phyloP scores from a whole-genome alignment of 2,888 invertebrate species.

The Meandrusa payeni region DNA sequence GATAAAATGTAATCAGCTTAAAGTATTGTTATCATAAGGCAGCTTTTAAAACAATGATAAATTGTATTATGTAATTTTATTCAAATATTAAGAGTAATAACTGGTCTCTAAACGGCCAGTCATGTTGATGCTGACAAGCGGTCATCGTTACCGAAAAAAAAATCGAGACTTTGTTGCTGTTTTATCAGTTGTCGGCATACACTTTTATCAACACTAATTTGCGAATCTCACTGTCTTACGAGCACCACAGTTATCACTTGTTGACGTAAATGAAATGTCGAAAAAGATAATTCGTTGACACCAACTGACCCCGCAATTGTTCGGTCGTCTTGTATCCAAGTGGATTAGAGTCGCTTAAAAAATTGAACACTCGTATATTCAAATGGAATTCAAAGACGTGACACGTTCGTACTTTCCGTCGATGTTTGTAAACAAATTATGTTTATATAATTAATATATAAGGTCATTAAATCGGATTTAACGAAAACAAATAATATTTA shows the following conservation, averaged over 20 bases:
- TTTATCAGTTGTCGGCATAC: conserved; percentile 29
- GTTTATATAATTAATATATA: conserved; percentile 6
- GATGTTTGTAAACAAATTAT: conserved; percentile 19
- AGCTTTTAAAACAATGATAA: too few species aligned
- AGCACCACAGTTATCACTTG: conserved; percentile 35
- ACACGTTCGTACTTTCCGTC: not conserved
- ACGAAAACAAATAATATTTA: conserved; percentile 62
- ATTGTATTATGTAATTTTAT: too few species aligned
- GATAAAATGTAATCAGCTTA: too few species aligned
- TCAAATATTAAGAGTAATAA: too few species aligned
- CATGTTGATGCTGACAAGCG: conserved; percentile 13
- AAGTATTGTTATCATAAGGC: too few species aligned
- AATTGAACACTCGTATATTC: too few species aligned
- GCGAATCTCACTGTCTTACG: conserved; percentile 38
- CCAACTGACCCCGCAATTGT: conserved; percentile 21
- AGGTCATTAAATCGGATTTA: conserved; percentile 20
- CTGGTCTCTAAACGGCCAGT: too few species aligned
- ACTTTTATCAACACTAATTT: conserved; percentile 34
- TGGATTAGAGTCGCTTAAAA: not conserved
- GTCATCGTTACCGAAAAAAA: conserved; percentile 21
- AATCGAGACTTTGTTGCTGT: not conserved
- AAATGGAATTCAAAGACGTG: too few species aligned
- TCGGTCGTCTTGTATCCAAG: not conserved
- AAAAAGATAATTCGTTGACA: conserved; percentile 40
- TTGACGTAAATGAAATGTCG: conserved; percentile 49